Conservation (phyloP, 2,797 vertebrate genomes). For the Squalus acanthias region DNA sequence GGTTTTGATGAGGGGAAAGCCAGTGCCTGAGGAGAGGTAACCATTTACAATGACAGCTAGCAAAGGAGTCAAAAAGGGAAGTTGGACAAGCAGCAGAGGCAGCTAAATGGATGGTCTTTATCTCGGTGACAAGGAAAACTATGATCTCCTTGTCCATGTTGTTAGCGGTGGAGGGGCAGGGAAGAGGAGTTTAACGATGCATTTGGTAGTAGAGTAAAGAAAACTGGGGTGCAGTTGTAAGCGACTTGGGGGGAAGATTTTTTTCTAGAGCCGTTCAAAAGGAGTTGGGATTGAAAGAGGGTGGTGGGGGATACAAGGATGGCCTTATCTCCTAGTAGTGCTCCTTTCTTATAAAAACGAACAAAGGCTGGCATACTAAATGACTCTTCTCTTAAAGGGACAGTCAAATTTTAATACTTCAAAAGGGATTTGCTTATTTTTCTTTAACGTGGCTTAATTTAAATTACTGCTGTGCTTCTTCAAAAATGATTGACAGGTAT, state of each 20-base stretch:
- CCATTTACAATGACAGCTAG: neutral
- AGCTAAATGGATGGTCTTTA: neutral
- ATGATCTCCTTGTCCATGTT: neutral
- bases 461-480: neutral
- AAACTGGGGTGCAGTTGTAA: neutral
- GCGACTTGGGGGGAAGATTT: neutral
- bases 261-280: neutral
- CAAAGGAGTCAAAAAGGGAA: neutral
- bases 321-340: neutral
- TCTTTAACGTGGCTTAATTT: neutral
- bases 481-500: neutral
- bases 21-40: neutral
- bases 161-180: neutral
- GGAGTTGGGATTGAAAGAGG: neutral
- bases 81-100: neutral
- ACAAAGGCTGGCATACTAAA: neutral
- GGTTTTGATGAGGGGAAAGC: neutral
- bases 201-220: neutral
- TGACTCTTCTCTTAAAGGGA: neutral
- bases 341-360: neutral
- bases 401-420: neutral
- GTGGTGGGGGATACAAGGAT: neutral
- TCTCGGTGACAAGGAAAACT: neutral
- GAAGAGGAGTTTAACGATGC: neutral
- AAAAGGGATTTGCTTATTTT: neutral